A percentile compares a stretch with the other conserved stretches of the same genome.
phyloP scores from a whole-genome alignment of 2,113 vertebrate species.

The Lethenteron reissneri region DNA sequence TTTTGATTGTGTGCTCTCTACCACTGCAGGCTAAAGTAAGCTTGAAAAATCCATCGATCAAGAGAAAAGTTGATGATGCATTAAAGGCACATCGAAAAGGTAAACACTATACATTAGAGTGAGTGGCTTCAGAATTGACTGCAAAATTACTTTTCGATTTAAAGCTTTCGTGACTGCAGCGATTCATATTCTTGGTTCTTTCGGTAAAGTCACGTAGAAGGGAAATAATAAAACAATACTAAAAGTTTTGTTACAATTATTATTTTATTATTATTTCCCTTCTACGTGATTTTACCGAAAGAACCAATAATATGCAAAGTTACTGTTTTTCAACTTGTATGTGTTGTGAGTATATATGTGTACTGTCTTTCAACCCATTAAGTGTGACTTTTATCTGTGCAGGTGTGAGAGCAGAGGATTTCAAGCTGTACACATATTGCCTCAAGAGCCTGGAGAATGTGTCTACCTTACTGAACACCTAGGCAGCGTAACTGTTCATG shows the following conservation, averaged over 20 bases:
- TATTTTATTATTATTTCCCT: too few relatives aligned
- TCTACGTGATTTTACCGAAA: too few relatives aligned
- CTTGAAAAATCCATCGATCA: constrained; percentile 63
- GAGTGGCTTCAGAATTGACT: not conserved
- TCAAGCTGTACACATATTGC: too few relatives aligned
- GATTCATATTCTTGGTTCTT: too few relatives aligned
- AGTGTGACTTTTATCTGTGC: too few relatives aligned
- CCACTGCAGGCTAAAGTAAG: constrained; percentile 49
- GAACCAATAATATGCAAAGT: not conserved
- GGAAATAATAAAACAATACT: not conserved
- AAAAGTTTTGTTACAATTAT: not conserved
- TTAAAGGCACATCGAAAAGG: constrained; percentile 17
- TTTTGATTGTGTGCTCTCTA: not conserved
- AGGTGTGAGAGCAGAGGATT: too few relatives aligned
- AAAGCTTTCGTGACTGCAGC: not conserved
- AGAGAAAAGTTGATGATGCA: constrained; percentile 51
- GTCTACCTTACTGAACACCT: too few relatives aligned
- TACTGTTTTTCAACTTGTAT: not conserved
- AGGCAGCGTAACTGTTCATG: too few relatives aligned
- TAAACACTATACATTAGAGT: constrained; percentile 40
- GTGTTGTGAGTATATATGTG: not conserved
- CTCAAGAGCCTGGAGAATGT: too few relatives aligned
- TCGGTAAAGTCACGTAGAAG: too few relatives aligned
- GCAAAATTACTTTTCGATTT: not conserved
- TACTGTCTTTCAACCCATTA: too few relatives aligned